Evolutionary conservation across 2,113 vertebrate species (phyloP).

Genomic region (Brienomyrus longianalis): DNA sequence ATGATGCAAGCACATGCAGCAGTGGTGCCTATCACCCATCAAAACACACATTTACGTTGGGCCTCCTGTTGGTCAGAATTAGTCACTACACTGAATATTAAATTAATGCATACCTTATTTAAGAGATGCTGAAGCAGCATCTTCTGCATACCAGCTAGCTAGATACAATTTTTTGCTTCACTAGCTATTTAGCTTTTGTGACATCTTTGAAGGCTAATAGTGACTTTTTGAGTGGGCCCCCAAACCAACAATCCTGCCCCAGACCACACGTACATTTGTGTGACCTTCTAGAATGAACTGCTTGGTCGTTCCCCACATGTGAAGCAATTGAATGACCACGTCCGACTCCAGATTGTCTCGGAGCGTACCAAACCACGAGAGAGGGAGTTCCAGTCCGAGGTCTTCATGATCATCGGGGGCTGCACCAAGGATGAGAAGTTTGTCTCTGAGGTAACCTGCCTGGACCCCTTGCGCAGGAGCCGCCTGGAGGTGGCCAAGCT

Average conservation of each 20-base stretch:
- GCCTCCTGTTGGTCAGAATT: neutral
- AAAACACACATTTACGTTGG: neutral
- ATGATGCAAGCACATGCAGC: neutral
- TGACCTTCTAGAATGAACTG: constrained; percentile 1
- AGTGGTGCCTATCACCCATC: neutral
- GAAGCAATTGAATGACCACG: constrained; percentile 1
- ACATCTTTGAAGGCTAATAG: no score
- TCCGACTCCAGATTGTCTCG: constrained; percentile 73
- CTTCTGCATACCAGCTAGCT: neutral
- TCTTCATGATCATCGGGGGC: constrained; percentile 93
- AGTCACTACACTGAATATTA: neutral
- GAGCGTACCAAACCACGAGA: constrained; percentile 90
- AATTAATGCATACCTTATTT: neutral
- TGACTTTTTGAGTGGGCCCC: neutral
- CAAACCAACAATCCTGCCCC: neutral
- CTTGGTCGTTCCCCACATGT: neutral
- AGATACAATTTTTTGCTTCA: neutral
- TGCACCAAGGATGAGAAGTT: constrained; percentile 95
- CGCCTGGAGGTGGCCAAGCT: constrained; percentile 91
- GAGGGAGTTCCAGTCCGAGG: constrained; percentile 87
- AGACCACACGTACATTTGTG: neutral
- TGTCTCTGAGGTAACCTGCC: constrained; percentile 87
- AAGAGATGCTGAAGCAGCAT: neutral
- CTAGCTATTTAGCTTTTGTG: neutral
- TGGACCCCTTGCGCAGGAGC: constrained; percentile 90